Evolutionary conservation across 2,888 invertebrate genomes (phyloP).

Genomic region (Apodemia mormo): DNA sequence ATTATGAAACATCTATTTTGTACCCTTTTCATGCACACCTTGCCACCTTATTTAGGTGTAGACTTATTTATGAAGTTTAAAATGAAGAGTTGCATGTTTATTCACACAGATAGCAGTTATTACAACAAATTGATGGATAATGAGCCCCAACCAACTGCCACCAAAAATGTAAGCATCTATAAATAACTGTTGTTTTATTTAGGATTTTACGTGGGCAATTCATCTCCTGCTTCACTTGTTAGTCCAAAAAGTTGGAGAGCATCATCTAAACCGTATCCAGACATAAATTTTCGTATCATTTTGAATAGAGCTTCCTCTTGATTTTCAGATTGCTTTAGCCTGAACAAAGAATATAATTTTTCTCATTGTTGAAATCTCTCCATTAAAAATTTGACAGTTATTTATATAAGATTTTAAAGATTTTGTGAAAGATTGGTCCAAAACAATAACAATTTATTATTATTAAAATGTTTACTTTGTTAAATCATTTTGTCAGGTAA

Average conservation of each 20-base stretch:
- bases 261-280: slow-evolving; percentile 65
- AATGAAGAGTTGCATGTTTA: slow-evolving; percentile 12
- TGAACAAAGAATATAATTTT: slow-evolving; percentile 55
- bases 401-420: too few relatives aligned
- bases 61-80: slow-evolving; percentile 13
- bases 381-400: too few relatives aligned
- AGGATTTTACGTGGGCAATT: slow-evolving; percentile 62
- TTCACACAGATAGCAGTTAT: not conserved
- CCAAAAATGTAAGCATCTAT: slow-evolving; percentile 31
- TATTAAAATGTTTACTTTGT: not conserved
- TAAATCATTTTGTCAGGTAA: not conserved
- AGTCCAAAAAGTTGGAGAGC: slow-evolving; percentile 64
- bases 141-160: slow-evolving; percentile 30
- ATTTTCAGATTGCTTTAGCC: slow-evolving; percentile 57
- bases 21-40: slow-evolving; percentile 28
- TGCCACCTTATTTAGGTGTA: slow-evolving; percentile 25
- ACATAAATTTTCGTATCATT: slow-evolving; percentile 69
- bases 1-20: not conserved
- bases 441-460: not conserved
- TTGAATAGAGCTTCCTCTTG: slow-evolving; percentile 55
- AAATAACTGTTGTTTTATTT: slow-evolving; percentile 28
- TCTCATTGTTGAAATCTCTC: not conserved
- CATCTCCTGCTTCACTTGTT: slow-evolving; percentile 51
- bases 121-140: slow-evolving; percentile 23
- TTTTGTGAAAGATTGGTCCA: not conserved